phyloP scores from a whole-genome alignment of 1,140 invertebrate genomes.

The Drosophila willistoni region DNA sequence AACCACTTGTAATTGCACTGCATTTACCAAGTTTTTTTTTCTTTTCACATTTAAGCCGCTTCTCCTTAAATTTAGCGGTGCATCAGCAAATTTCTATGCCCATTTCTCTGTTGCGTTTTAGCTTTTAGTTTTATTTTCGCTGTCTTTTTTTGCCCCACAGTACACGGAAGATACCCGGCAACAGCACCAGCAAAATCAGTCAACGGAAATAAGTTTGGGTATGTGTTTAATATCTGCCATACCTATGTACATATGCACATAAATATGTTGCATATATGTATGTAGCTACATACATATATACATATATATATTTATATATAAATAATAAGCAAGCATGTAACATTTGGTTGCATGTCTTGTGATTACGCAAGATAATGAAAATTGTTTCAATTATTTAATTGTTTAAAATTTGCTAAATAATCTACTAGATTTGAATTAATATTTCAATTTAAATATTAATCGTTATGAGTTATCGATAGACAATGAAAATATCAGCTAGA shows the following conservation, averaged over 20 bases:
- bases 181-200: slow-evolving; percentile 65
- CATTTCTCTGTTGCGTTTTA: not conserved
- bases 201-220: slow-evolving; percentile 69
- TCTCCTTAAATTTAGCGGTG: not conserved
- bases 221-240: slow-evolving; percentile 48
- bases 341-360: slow-evolving; percentile 1
- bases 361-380: slow-evolving; percentile 8
- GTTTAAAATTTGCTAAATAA: slow-evolving; percentile 3
- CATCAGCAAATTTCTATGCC: not conserved
- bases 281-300: not conserved
- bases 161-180: slow-evolving; percentile 66
- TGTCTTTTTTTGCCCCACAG: slow-evolving; percentile 29
- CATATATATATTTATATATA: slow-evolving; percentile 8
- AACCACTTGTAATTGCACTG: not conserved
- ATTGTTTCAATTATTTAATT: slow-evolving; percentile 39
- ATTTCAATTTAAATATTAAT: slow-evolving; percentile 6
- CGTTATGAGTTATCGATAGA: slow-evolving; percentile 17
- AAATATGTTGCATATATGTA: slow-evolving; percentile 24
- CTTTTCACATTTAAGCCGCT: not conserved
- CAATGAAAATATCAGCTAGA: not conserved
- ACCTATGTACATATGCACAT: slow-evolving; percentile 25
- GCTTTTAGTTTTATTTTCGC: not conserved
- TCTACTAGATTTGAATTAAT: slow-evolving; percentile 33
- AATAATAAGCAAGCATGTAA: slow-evolving; percentile 27
- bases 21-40: slow-evolving; percentile 30